These are phyloP conservation scores for Onychostruthus taczanowskii DNA, from an alignment of 2,113 vertebrate species.

Conservation along the genomic window DNA sequence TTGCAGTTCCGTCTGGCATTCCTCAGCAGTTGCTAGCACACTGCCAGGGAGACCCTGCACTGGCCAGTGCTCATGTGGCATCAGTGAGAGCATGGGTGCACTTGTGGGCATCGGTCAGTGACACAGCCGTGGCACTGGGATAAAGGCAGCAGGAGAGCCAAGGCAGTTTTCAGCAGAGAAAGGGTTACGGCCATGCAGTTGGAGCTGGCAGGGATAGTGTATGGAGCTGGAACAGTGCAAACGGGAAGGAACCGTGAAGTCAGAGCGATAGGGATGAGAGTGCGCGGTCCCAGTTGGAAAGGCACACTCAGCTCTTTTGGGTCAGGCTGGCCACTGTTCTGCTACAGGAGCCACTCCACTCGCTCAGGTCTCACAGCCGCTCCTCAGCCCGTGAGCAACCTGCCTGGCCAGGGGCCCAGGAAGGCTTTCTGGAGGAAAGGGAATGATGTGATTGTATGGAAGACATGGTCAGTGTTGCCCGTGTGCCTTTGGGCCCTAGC, in stretches of 20 bases:
- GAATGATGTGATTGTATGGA: not conserved
- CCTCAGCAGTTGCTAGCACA: rapidly evolving
- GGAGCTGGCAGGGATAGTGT: not conserved
- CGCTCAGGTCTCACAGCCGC: not conserved
- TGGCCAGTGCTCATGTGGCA: rapidly evolving
- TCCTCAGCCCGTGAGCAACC: not conserved
- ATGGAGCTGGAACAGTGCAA: not conserved
- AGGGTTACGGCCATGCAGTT: rapidly evolving
- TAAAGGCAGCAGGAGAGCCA: not conserved
- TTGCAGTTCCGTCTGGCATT: not conserved
- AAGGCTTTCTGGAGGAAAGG: not conserved
- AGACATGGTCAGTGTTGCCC: rapidly evolving
- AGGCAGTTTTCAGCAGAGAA: rapidly evolving
- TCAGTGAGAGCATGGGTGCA: rapidly evolving
- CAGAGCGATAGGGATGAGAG: rapidly evolving
- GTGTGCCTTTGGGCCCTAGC: not conserved
- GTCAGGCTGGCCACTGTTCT: not conserved
- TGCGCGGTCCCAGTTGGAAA: rapidly evolving
- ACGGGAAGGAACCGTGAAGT: not conserved
- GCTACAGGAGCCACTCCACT: not conserved
- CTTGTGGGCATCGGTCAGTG: rapidly evolving
- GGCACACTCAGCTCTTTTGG: not conserved
- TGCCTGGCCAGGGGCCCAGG: not conserved
- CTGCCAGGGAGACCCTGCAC: not conserved
- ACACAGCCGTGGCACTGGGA: rapidly evolving